Evolutionary conservation across 2,888 invertebrate genomes (phyloP), one percentile per base, ranked within the genome.

Genomic region (Oscheius sp.): DNA sequence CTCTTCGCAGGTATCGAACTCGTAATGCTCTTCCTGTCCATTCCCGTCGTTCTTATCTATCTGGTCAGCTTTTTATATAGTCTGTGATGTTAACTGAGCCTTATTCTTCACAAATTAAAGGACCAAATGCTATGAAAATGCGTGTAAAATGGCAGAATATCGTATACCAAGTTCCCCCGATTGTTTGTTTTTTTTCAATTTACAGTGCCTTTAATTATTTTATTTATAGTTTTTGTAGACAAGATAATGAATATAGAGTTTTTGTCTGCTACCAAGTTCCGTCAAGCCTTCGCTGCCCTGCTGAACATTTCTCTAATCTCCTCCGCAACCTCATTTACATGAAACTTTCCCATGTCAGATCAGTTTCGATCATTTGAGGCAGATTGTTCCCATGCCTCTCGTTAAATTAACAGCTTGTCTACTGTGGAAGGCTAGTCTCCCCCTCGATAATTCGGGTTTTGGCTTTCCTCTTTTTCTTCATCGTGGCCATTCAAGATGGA

Each of bases 1-100:
- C 58, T 72, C 13, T 72, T 72, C 53, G 60, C 47, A 37, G 71
- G 71, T 48, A 72, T 62, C 29, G 71, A 72, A 58, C 62, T 72
- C 21, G 71, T 72, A 33, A 47, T 60, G 32, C 60, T 72, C 60
- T 59, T 72, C 53, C 51, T 72, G 32, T 72, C 71, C 51, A 59
- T 72, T 59, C 71, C 71, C 62, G 71, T 51, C 60, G 71, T 72
- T 47, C 50, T 72, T 10, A 13, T 72, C n/a, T 59, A 59, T 60
- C 62, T 72, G 33, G 59, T 58, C 62, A 51, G 57, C 60, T 47
- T 29, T 32, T 53, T 68, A 21, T 55, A 33, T 37, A 33, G 68
- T 55, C 68, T 68, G 68, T 68, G 68, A 68, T 68, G 35, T 35
- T 63, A 29, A 7, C 50, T 21, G 60, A 60, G 60, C 60, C 60